These are phyloP conservation scores for Gryllus bimaculatus DNA, from an alignment of 1,140 invertebrate genomes.

Conservation along the genomic window DNA sequence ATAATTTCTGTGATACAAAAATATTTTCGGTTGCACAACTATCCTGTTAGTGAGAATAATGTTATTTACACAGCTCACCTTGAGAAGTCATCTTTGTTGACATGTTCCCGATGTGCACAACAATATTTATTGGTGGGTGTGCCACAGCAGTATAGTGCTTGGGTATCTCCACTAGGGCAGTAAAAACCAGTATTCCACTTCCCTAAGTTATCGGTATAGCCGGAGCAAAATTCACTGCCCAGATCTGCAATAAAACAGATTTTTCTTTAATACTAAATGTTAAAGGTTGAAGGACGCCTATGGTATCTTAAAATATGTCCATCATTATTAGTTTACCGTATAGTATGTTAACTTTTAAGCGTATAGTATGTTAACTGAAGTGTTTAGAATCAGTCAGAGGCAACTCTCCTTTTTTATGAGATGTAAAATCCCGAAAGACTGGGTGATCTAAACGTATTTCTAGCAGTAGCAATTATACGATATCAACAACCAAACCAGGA, in stretches of 20 bases:
- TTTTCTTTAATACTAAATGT: background rate
- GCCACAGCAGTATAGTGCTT: slow-evolving; percentile 38
- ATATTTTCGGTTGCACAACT: background rate
- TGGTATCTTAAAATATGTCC: no score
- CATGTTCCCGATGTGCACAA: slow-evolving; percentile 27
- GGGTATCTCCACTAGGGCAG: slow-evolving; percentile 34
- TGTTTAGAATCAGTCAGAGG: no score
- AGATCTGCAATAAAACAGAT: slow-evolving; percentile 28
- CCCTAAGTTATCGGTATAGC: slow-evolving; percentile 35
- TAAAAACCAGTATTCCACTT: slow-evolving; percentile 42
- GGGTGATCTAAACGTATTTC: no score
- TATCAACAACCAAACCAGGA: no score
- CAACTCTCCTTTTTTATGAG: no score
- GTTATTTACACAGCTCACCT: slow-evolving; percentile 2
- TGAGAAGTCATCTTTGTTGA: slow-evolving; percentile 8
- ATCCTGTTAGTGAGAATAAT: background rate
- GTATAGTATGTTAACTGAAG: no score
- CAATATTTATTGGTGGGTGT: slow-evolving; percentile 36
- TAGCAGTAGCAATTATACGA: no score
- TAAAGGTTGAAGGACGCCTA: no score
- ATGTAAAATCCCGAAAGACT: no score
- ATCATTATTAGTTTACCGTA: no score
- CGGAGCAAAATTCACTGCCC: slow-evolving; percentile 36
- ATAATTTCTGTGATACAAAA: background rate
- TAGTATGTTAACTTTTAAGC: no score